These are phyloP conservation scores for Manis pentadactyla DNA, from an alignment of 2,797 vertebrate genomes.

Conservation along the genomic window DNA sequence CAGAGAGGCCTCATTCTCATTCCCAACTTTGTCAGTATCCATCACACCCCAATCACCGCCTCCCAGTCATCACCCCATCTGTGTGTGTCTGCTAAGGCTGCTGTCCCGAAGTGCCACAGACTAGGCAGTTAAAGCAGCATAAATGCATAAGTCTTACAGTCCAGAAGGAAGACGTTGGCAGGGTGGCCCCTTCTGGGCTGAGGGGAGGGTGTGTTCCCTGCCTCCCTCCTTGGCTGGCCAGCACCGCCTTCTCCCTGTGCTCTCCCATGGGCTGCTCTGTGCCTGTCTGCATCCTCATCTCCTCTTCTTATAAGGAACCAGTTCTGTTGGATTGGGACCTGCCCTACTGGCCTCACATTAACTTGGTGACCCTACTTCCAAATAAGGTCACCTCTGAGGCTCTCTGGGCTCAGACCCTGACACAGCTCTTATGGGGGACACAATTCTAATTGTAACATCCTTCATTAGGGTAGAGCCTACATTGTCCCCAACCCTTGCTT, in stretches of 20 bases:
- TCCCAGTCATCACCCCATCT: not conserved
- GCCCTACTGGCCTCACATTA: not conserved
- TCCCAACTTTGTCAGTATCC: not conserved
- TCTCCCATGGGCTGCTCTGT: not conserved
- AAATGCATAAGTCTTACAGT: too few relatives aligned
- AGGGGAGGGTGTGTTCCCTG: not conserved
- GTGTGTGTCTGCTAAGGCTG: not conserved
- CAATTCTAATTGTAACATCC: not conserved
- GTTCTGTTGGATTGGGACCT: not conserved
- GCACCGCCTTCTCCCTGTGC: not conserved
- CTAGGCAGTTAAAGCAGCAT: too few relatives aligned
- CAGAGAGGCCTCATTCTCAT: too few relatives aligned
- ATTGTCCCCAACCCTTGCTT: too few relatives aligned
- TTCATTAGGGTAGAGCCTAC: not conserved
- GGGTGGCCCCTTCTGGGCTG: not conserved
- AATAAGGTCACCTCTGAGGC: not conserved
- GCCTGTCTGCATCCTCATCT: not conserved
- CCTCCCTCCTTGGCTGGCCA: not conserved
- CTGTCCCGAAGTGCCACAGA: not conserved
- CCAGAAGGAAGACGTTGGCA: not conserved
- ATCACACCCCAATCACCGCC: rapidly evolving
- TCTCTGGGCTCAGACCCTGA: rapidly evolving
- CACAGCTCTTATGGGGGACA: not conserved
- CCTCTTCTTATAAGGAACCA: not conserved
- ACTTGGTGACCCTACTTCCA: not conserved